A percentile compares a stretch with the other conserved stretches of the same genome.
phyloP scores from a whole-genome alignment of 2,113 vertebrate species.

The Urocitellus parryii region DNA sequence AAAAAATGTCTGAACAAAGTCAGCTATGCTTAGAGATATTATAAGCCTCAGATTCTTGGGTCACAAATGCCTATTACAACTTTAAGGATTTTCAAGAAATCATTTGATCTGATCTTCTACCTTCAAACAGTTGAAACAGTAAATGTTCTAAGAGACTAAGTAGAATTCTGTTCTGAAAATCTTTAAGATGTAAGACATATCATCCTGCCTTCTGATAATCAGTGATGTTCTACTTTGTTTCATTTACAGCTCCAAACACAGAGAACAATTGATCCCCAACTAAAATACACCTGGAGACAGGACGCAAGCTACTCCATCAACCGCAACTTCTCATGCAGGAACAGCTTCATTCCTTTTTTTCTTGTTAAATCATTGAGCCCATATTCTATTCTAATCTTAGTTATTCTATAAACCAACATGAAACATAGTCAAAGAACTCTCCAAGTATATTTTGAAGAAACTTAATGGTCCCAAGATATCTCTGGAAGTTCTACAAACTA shows the following conservation, averaged over 20 bases:
- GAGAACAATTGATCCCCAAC: neutral
- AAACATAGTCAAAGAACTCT: neutral
- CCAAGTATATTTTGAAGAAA: neutral
- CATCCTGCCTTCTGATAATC: neutral
- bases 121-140: neutral
- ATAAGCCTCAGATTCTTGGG: neutral
- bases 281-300: neutral
- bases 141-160: conserved; percentile 1
- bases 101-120: conserved; percentile 1
- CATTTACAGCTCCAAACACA: neutral
- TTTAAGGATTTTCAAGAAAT: neutral
- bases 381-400: neutral
- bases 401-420: neutral
- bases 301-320: neutral
- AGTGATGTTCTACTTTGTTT: neutral
- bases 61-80: conserved; percentile 9
- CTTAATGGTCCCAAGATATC: neutral
- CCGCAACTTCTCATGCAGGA: neutral
- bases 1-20: neutral
- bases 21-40: neutral
- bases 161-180: neutral
- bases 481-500: neutral
- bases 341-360: neutral
- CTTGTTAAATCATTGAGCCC: neutral
- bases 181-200: neutral